These are phyloP conservation scores for Hydrochoerus hydrochaeris DNA, from an alignment of 2,113 vertebrate species.

Conservation along the genomic window DNA sequence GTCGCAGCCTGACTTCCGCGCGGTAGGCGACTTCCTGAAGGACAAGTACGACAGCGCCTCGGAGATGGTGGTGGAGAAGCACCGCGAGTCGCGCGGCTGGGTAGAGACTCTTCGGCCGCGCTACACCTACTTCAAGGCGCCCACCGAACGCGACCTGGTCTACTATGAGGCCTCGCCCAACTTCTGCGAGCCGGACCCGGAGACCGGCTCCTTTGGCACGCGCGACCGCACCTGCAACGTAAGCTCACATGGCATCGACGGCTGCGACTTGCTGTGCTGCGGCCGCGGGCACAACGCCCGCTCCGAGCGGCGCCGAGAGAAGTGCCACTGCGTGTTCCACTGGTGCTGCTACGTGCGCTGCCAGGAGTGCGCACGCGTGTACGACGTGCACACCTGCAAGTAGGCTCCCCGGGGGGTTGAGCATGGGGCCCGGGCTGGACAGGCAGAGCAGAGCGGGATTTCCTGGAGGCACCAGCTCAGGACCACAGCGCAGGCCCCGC, in stretches of 20 bases:
- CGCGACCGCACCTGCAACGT: constrained; percentile 90
- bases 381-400: constrained; percentile 92
- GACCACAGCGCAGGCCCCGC: accelerated
- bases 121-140: constrained; percentile 90
- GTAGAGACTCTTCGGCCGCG: constrained; percentile 90
- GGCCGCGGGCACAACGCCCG: constrained; percentile 90
- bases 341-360: constrained; percentile 93
- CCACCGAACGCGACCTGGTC: constrained; percentile 89
- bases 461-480: not conserved
- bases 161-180: constrained; percentile 91
- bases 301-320: constrained; percentile 89
- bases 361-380: constrained; percentile 90
- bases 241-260: constrained; percentile 90
- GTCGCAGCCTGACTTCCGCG: constrained; percentile 91
- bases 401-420: constrained; percentile 66
- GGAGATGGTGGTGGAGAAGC: constrained; percentile 91
- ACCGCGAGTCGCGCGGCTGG: constrained; percentile 90
- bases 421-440: not conserved
- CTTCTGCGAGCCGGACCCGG: constrained; percentile 90
- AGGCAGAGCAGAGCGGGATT: not conserved
- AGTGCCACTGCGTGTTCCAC: constrained; percentile 91
- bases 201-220: constrained; percentile 90
- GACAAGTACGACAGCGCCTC: constrained; percentile 92
- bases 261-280: constrained; percentile 90
- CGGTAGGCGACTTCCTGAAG: constrained; percentile 90